These are phyloP conservation scores for Lymantria monacha DNA, from an alignment of 2,888 invertebrate species.

Conservation along the genomic window DNA sequence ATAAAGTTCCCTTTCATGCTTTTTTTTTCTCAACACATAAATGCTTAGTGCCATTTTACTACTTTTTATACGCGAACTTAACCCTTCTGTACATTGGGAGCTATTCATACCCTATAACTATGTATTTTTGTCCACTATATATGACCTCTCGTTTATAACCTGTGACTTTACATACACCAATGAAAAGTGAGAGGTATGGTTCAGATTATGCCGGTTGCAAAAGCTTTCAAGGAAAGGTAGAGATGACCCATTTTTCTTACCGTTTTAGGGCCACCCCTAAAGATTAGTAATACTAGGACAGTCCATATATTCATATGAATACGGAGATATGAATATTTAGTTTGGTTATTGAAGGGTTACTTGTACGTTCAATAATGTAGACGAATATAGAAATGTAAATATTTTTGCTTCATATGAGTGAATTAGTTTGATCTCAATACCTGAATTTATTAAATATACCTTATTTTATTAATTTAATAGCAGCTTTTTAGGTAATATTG, in stretches of 20 bases:
- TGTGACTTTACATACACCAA: neutral
- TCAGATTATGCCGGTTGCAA: slow-evolving; percentile 35
- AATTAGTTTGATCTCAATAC: neutral
- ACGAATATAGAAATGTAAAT: slow-evolving; percentile 32
- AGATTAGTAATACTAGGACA: slow-evolving; percentile 58
- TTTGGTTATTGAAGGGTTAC: slow-evolving; percentile 50
- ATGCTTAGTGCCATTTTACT: slow-evolving; percentile 66
- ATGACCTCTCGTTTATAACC: slow-evolving; percentile 32
- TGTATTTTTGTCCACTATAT: slow-evolving; percentile 42
- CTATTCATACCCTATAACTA: slow-evolving; percentile 66
- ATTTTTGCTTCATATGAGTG: slow-evolving; percentile 26
- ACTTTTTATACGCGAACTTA: slow-evolving; percentile 54
- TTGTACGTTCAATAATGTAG: slow-evolving; percentile 33
- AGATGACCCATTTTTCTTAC: slow-evolving; percentile 61
- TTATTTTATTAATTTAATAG: too few species aligned
- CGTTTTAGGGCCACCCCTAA: slow-evolving; percentile 53
- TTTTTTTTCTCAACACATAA: slow-evolving; percentile 55
- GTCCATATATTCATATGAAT: slow-evolving; percentile 53
- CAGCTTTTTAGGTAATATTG: too few species aligned
- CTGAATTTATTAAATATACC: too few species aligned
- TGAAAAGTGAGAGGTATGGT: slow-evolving; percentile 17
- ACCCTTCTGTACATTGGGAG: slow-evolving; percentile 62
- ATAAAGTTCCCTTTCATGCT: slow-evolving; percentile 50
- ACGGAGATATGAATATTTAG: slow-evolving; percentile 47
- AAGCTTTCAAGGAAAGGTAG: slow-evolving; percentile 58